Evolutionary conservation across 2,888 invertebrate species (phyloP), one percentile per base, ranked within the genome.

Genomic region (Lasius fuliginosus): DNA sequence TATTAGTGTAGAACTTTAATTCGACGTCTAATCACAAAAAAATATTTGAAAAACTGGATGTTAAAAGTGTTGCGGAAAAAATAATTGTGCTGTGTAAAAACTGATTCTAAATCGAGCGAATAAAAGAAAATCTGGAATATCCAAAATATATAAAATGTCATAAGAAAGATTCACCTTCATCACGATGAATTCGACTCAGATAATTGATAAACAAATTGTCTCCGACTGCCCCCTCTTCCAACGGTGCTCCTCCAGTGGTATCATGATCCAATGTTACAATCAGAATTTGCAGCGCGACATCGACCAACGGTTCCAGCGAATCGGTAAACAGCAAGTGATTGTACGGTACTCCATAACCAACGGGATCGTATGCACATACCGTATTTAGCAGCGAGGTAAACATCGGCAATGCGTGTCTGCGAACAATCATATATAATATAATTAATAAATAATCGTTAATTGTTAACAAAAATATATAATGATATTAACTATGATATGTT

Each of bases 191-290:
- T n/a, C 99, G 97, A 6, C 99, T 99, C 85, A 99, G 95, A 95
- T 99, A 99, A 96, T 99, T 99, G 89, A 99, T 99, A 95, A 99
- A 99, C 81, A 99, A 96, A 95, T 99, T 99, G 95, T 99, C 99
- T 0, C 98, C 96, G 87, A 92, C 92, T 64, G 90, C 87, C 86
- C 92, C 97, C 1, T 96, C 96, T 76, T 97, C 96, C 68, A 96
- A 95, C 36, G 96, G 95, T 62, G 94, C 95, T 0, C 95, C 96
- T 85, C 96, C 96, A 92, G 96, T 97, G 0, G 98, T 98, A 93
- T 99, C 99, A 92, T 99, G 99, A 95, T 99, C 99, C 87, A 99
- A 95, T 0, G 99, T 99, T 0, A 99, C 99, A 90, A 99, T 99
- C 15, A 99, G 96, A 81, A 99, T 97, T 95, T 99, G 99, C 27